A percentile compares a stretch with the other conserved stretches of the same genome.
These are phyloP conservation scores for Mesorhabditis sp. DNA, from an alignment of 2,888 invertebrate species.

Conservation along the genomic window DNA sequence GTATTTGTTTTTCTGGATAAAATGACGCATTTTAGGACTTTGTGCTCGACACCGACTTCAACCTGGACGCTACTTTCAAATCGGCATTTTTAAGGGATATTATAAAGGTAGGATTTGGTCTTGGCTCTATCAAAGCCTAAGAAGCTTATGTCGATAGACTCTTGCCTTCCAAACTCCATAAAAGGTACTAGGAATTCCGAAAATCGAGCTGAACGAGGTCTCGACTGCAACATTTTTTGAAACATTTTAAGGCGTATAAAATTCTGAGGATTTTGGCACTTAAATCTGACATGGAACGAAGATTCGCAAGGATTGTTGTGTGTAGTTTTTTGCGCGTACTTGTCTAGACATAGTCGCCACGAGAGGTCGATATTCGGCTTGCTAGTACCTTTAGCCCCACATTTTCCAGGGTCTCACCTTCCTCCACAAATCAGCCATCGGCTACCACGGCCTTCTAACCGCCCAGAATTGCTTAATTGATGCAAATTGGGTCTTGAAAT, in stretches of 20 bases:
- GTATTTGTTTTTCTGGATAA: slow-evolving; percentile 15
- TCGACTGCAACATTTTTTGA: no score
- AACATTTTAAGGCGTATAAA: neutral
- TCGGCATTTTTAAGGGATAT: slow-evolving; percentile 55
- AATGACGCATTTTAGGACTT: slow-evolving; percentile 37
- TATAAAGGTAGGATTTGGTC: slow-evolving; percentile 23
- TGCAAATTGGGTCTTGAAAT: slow-evolving; percentile 53
- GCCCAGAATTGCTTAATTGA: slow-evolving; percentile 51
- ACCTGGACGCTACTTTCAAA: slow-evolving; percentile 52
- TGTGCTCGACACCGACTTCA: slow-evolving; percentile 44
- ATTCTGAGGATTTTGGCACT: neutral
- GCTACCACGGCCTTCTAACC: slow-evolving; percentile 47
- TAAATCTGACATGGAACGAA: neutral
- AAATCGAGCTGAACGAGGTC: no score
- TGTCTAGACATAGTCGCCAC: no score
- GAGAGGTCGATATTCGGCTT: neutral
- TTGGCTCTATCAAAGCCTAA: neutral
- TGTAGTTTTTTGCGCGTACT: no score
- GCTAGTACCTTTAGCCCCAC: neutral
- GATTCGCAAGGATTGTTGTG: no score
- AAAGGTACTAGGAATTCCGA: no score
- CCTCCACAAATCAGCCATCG: slow-evolving; percentile 47
- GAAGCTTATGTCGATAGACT: neutral
- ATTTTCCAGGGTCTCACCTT: slow-evolving; percentile 40
- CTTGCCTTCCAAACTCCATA: no score